Percentiles rank a stretch among this genome's conserved stretches.
These are phyloP conservation scores for Cephus rjabovi DNA, from an alignment of 2,888 invertebrate genomes.

Conservation along the genomic window DNA sequence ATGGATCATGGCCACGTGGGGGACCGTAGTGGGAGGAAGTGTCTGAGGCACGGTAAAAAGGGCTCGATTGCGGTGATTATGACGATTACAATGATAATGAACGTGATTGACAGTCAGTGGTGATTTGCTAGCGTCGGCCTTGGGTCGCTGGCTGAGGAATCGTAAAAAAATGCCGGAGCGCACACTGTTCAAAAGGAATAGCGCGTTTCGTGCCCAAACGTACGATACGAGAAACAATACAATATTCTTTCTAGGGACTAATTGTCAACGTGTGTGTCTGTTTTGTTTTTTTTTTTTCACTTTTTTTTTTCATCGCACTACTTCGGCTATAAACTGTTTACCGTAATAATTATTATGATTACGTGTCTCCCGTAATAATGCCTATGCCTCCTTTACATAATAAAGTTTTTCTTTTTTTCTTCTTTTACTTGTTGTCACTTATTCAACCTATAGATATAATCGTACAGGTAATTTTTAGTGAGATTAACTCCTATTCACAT, in stretches of 20 bases:
- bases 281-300: constrained; percentile 23
- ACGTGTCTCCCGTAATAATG: constrained; percentile 51
- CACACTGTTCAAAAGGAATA: constrained; percentile 22
- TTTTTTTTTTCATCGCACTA: constrained; percentile 52
- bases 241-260: constrained; percentile 22
- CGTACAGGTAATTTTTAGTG: constrained; percentile 48
- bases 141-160: constrained; percentile 45
- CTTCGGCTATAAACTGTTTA: constrained; percentile 44
- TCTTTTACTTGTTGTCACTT: constrained; percentile 32
- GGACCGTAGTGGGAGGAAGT: neutral
- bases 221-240: constrained; percentile 56
- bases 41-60: neutral
- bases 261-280: constrained; percentile 39
- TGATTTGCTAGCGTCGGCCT: neutral
- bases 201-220: constrained; percentile 46
- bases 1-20: neutral
- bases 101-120: neutral
- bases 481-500: constrained; percentile 62
- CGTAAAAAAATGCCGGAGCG: constrained; percentile 47
- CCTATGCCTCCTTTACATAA: constrained; percentile 55
- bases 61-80: neutral
- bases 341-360: constrained; percentile 50
- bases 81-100: neutral
- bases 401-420: constrained; percentile 50
- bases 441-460: constrained; percentile 35